These are phyloP conservation scores for Cepaea hortensis DNA, from an alignment of 2,888 invertebrate genomes.

Conservation along the genomic window DNA sequence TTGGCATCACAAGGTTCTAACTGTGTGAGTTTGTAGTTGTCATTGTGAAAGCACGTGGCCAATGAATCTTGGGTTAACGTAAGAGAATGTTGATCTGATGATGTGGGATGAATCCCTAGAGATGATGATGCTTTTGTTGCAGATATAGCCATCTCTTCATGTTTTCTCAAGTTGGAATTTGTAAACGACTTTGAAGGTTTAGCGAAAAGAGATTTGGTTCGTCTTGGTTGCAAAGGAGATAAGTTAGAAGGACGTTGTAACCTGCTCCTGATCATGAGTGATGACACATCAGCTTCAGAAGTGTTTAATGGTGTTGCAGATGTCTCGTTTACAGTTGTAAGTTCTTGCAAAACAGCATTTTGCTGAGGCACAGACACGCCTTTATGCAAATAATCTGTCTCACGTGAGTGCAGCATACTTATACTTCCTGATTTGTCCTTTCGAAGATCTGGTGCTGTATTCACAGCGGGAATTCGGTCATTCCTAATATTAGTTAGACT, in stretches of 20 bases:
- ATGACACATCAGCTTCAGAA: background rate
- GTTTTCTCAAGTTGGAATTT: background rate
- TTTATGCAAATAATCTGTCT: background rate
- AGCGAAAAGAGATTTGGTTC: constrained; percentile 39
- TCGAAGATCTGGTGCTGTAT: constrained; percentile 18
- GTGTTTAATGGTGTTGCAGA: background rate
- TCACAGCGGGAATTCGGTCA: constrained; percentile 21
- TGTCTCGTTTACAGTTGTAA: background rate
- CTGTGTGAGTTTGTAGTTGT: constrained; percentile 40
- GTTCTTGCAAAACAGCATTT: background rate
- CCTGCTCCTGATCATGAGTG: background rate
- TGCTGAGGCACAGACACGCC: background rate
- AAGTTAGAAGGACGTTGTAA: constrained; percentile 33
- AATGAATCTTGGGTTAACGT: constrained; percentile 17
- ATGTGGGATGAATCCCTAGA: background rate
- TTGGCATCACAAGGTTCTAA: constrained; percentile 43
- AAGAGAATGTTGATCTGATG: background rate
- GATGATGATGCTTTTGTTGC: constrained; percentile 26
- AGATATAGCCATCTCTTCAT: constrained; percentile 13
- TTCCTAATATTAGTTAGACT: background rate
- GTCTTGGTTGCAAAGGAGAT: constrained; percentile 30
- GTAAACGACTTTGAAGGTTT: constrained; percentile 17
- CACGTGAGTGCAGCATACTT: constrained; percentile 9
- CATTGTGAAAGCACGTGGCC: constrained; percentile 25
- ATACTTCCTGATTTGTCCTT: constrained; percentile 32